Base-by-base conservation (phyloP, 1,140 invertebrate species). In the Spodoptera litura region DNA sequence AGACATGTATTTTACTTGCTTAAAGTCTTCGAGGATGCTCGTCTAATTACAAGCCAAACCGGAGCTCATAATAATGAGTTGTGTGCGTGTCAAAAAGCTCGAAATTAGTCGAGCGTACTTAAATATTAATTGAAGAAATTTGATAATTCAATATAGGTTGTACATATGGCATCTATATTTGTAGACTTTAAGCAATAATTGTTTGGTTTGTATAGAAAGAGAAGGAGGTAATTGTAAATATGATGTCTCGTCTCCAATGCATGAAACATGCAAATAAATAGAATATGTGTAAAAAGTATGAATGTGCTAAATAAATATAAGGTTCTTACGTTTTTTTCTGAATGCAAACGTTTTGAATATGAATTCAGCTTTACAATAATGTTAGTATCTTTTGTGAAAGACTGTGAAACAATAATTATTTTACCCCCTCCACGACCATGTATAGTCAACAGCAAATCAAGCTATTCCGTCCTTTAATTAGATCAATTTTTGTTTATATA, bases 161-260 rank as follows among this genome's bases (percentile, higher is more conserved):
- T 38, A 5, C 5, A 3, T 3, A 38, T 38, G 35, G 8, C 38
- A 8, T 44, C 9, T 49, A 15, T 66, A 66, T 4, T 62, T 49
- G 38, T 66, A 66, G 62, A 66, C 25, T 44, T n/a, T 66, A 66
- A 66, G 62, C 38, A 66, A 66, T 64, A 44, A 44, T 10, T 66
- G 38, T 70, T 52, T 70, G 15, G n/a, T 70, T 70, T 70, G 66
- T 70, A 31, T 25, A 31, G 51, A 53, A 31, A n/a, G 62, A 15
- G 35, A 27, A 44, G 38, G 62, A 13, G 44, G 52, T 13, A 53
- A 70, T 27, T 52, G 58, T 62, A 62, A 61, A 51, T 59, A 74
- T 51, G 25, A 35, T 58, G 51, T 74, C 31, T 35, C 13, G 44
- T 59, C 1, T 61, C 13, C 13, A 25, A 20, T 13, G 38, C 38